Evolutionary conservation across 1,140 invertebrate species (phyloP), one percentile per base, ranked within the genome.

Genomic region (Drosophila tsacasi): DNA sequence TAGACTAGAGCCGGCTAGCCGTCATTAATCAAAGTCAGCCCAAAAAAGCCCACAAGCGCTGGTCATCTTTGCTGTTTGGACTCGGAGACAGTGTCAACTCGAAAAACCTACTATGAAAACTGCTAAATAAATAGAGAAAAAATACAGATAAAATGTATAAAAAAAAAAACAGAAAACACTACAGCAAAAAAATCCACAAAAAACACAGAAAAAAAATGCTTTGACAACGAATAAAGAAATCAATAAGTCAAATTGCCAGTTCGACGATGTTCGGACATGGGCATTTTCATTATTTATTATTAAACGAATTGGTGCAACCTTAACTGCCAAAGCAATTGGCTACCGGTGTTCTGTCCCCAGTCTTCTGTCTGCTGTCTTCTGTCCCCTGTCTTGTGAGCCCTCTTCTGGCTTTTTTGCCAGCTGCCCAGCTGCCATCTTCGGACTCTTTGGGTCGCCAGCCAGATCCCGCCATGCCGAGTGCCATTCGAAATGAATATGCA

Each of bases 231-330:
- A 83, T 83, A 83, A 83, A 84, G 78, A 85, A 86, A 85, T 85
- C 83, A 86, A 86, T 81, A 84, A 84, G 64, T 75, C 79, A 78
- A 79, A 81, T 74, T 77, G 73, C 59, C 62, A 69, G 73, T 44
- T 58, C 55, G 17, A 58, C 35, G 35, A 58, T 58, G 35, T 13
- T 57, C 63, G 44, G 39, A 55, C 67, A 62, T 69, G 72, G 64
- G 67, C 60, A 72, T 87, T 89, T 74, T 87, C 69, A 90, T 91
- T 91, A 90, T 90, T 91, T 91, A 91, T 91, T 91, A 89, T 91
- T 78, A 82, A 90, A 79, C 76, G 81, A 89, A 85, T 91, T 91
- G 89, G 78, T 85, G 82, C 89, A 91, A 75, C 79, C 89, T 91
- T 83, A 91, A 89, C 81, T 91, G 84, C 89, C 89, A 90, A 78